Conservation (phyloP, 1,140 invertebrate genomes). For the Sinella curviseta region DNA sequence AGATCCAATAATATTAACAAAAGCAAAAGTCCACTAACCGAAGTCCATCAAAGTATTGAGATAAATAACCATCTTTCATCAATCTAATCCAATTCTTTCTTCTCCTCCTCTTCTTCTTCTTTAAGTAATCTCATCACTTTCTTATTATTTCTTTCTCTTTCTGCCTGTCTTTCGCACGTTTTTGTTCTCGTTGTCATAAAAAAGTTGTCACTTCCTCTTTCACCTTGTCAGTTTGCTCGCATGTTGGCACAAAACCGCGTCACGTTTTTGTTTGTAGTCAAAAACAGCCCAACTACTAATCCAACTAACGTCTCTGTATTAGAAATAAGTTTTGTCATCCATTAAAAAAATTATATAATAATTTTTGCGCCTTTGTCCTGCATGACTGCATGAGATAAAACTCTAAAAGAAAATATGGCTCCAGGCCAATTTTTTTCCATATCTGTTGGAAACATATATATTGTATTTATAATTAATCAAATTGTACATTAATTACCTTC, state of each 20-base stretch:
- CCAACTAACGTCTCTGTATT: too few relatives aligned
- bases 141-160: neutral
- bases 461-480: too few relatives aligned
- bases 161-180: neutral
- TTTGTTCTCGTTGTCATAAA: neutral
- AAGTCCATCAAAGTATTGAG: slow-evolving; percentile 1
- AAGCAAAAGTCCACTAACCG: neutral
- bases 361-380: too few relatives aligned
- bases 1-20: neutral
- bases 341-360: too few relatives aligned
- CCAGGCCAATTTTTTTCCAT: too few relatives aligned
- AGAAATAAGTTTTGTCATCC: too few relatives aligned
- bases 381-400: neutral
- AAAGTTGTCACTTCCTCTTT: neutral
- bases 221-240: neutral
- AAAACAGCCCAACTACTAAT: too few relatives aligned
- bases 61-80: neutral
- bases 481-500: too few relatives aligned
- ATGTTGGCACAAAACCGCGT: neutral
- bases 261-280: too few relatives aligned
- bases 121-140: neutral
- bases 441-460: too few relatives aligned
- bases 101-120: neutral
- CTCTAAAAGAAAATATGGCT: too few relatives aligned
- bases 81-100: too few relatives aligned